phyloP scores from a whole-genome alignment of 2,797 vertebrate genomes.

The Tragopan temminckii region DNA sequence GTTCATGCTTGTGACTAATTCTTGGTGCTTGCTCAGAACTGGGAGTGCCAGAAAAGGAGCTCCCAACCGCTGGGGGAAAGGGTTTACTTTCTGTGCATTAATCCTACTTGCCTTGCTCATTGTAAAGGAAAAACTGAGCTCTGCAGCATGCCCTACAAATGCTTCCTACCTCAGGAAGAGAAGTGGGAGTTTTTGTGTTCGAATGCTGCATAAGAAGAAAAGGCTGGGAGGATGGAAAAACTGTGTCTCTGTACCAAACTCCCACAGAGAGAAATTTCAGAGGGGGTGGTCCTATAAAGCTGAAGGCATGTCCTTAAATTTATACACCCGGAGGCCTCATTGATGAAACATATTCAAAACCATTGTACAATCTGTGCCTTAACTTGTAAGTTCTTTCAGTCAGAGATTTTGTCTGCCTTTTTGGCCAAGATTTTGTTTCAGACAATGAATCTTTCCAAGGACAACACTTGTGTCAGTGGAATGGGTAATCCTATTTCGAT shows the following conservation, averaged over 20 bases:
- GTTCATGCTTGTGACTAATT: conserved; percentile 47
- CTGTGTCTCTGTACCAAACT: neutral
- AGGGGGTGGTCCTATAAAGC: neutral
- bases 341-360: conserved; percentile 31
- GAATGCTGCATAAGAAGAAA: conserved; percentile 32
- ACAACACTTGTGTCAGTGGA: conserved; percentile 54
- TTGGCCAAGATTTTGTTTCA: conserved; percentile 66
- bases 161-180: conserved; percentile 40
- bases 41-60: conserved; percentile 44
- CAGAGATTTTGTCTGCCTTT: conserved; percentile 52
- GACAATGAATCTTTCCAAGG: conserved; percentile 62
- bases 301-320: conserved; percentile 27
- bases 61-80: neutral
- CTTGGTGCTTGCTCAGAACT: conserved; percentile 12
- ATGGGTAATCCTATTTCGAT: conserved; percentile 52
- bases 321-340: conserved; percentile 16
- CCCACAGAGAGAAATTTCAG: conserved; percentile 20
- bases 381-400: conserved; percentile 55
- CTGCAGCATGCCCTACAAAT: neutral
- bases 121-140: conserved; percentile 36
- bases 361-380: conserved; percentile 17
- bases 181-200: conserved; percentile 46
- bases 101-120: neutral
- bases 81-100: conserved; percentile 22
- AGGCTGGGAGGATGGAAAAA: conserved; percentile 34